Conservation (phyloP, 2,797 vertebrate genomes). For the Sylvilagus floridanus region DNA sequence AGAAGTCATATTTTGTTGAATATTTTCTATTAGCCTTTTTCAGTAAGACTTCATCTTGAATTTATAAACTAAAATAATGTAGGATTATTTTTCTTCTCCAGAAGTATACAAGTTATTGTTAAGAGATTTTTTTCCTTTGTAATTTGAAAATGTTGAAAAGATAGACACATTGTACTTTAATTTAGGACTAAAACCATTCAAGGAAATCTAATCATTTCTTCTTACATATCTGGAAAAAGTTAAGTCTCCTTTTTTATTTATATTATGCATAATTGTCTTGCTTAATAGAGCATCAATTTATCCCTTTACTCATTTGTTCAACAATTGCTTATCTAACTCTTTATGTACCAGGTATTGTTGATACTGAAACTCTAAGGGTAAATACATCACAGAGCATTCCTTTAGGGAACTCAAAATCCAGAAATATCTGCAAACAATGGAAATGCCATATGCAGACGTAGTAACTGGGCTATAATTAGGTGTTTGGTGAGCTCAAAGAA, state of each 20-base stretch:
- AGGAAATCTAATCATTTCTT: background rate
- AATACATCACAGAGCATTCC: background rate
- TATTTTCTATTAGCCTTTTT: background rate
- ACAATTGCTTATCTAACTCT: background rate
- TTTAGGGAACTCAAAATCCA: background rate
- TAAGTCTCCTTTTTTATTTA: background rate
- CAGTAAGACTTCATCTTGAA: background rate
- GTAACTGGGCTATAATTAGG: background rate
- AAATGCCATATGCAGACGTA: background rate
- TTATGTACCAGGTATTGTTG: background rate
- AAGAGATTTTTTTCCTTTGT: background rate
- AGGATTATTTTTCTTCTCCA: background rate
- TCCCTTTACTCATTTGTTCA: background rate
- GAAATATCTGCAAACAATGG: background rate
- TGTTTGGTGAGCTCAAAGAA: background rate
- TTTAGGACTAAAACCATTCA: background rate
- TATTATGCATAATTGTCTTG: background rate
- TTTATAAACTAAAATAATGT: background rate
- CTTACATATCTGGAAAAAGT: background rate
- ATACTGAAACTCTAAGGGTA: background rate
- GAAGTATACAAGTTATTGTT: background rate
- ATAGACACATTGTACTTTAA: background rate
- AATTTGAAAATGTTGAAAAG: background rate
- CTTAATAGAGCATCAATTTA: background rate
- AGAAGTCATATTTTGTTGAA: background rate